Base-by-base conservation (phyloP, 2,888 invertebrate genomes). In the Arge pagana region DNA sequence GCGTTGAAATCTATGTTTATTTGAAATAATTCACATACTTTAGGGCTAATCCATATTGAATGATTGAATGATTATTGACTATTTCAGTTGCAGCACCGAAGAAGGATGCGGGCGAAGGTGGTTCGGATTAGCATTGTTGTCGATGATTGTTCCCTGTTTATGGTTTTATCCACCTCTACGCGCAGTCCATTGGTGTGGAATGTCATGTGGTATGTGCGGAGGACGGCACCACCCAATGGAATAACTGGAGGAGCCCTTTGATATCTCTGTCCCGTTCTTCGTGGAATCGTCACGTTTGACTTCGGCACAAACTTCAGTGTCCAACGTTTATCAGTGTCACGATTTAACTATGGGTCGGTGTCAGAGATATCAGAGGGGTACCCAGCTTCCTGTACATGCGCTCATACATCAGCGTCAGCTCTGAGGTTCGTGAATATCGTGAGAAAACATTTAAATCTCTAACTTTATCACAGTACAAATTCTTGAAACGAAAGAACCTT, bases 151-250 rank as follows among this genome's bases (percentile, higher is more conserved):
- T 69, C 96, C 96, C 62, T 96, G 96, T 78, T 82, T 97, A 67
- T 96, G 96, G 85, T 90, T 93, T 79, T 96, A 96, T 81, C 85
- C 89, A 66, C 93, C 94, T 54, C 82, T 96, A 58, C 87, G 88
- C 66, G 87, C 90, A 65, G 87, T 89, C 70, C 94, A 95, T 79
- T 84, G 85, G 79, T 88, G 90, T 67, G 92, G 92, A 45, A 83
- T 89, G 57, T 82, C 85, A 48, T 91, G 93, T 69, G 88, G 88
- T 54, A 74, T 90, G 52, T 93, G 93, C 66, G 96, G 94, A 50
- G 93, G 93, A 4, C 83, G 84, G 63, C 96, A 96, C 54, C 70
- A 74, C 55, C 74, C 74, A 30, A 67, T 67, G 66, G 76, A 74
- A 72, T 76, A 76, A 71, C 72, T 70, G 70, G 70, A 71, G 65